Evolutionary conservation across 2,888 invertebrate genomes (phyloP).

Genomic region (Acholoe squamosa): DNA sequence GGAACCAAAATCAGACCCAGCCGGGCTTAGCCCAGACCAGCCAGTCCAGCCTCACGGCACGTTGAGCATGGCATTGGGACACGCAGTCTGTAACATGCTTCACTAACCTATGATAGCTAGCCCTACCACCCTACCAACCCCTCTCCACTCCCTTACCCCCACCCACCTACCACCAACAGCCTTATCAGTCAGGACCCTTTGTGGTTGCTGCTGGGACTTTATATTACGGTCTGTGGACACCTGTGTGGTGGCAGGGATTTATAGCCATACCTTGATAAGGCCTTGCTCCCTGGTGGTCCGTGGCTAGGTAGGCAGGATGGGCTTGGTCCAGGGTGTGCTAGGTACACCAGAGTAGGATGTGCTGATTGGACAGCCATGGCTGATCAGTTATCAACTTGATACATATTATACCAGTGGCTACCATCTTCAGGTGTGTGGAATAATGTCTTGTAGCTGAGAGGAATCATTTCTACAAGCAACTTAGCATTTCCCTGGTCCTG

Average conservation of each 20-base stretch:
- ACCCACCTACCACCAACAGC: background rate
- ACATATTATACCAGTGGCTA: no score
- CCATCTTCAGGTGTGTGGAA: no score
- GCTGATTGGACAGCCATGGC: no score
- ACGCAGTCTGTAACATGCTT: conserved; percentile 1
- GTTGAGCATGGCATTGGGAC: background rate
- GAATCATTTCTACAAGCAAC: no score
- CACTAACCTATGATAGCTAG: background rate
- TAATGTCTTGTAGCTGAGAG: no score
- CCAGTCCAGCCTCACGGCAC: background rate
- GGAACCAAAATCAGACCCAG: background rate
- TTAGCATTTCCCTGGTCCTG: no score
- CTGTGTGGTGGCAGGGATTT: conserved; percentile 13
- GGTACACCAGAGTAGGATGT: no score
- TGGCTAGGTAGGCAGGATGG: background rate
- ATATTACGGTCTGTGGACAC: background rate
- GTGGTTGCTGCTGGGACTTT: conserved; percentile 23
- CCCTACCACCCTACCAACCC: background rate
- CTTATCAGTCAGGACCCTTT: conserved; percentile 3
- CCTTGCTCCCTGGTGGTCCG: background rate
- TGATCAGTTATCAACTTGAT: no score
- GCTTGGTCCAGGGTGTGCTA: background rate
- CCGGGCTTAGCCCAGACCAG: background rate
- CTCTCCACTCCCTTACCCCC: background rate
- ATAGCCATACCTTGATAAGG: background rate